A percentile compares a stretch with the other conserved stretches of the same genome.
Evolutionary conservation across 2,113 vertebrate species (phyloP).

Genomic region (Casuarius casuarius): DNA sequence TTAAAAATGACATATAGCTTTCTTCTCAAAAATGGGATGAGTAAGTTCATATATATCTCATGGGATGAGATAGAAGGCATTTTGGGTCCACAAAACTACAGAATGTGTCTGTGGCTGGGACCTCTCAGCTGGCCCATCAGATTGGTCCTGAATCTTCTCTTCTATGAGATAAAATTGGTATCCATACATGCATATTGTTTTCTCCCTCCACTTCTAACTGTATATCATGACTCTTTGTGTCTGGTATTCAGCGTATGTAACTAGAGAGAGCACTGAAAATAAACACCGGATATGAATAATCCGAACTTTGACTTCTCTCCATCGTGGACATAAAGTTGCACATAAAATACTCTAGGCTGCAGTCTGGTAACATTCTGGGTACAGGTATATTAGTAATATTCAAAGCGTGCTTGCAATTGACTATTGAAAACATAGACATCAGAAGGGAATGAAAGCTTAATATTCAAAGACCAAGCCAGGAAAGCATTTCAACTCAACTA

Average conservation of each 20-base stretch:
- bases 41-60: background rate
- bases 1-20: background rate
- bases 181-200: rapidly evolving
- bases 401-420: background rate
- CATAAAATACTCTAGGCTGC: background rate
- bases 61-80: background rate
- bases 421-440: background rate
- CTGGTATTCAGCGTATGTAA: background rate
- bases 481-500: background rate
- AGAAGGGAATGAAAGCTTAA: background rate
- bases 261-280: background rate
- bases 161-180: background rate
- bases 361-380: background rate
- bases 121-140: background rate
- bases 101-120: background rate
- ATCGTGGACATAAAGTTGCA: background rate
- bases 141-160: background rate
- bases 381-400: background rate
- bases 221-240: background rate
- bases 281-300: background rate
- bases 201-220: background rate
- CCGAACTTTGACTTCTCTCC: background rate
- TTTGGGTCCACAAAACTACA: background rate
- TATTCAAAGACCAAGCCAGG: background rate
- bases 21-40: background rate